Evolutionary conservation across 2,113 vertebrate species (phyloP), one percentile per base, ranked within the genome.

Genomic region (Ariopsis seemanni): DNA sequence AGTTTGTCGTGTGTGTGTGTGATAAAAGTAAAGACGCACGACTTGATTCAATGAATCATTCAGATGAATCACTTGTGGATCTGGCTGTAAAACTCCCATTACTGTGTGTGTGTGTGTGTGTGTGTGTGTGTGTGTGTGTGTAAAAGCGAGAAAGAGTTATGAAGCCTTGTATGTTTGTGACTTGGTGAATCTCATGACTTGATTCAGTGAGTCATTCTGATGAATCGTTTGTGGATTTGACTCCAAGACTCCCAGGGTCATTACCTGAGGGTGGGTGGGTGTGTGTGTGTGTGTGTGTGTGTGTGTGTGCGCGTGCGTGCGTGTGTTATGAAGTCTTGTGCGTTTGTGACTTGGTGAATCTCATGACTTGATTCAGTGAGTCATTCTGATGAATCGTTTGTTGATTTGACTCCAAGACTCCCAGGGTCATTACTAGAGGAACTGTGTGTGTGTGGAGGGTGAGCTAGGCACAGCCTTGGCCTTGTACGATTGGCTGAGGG

Each of bases 401-500:
- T 53, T 55, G 77, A 27, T 27, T 27, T 55, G n/a, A 2, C 77
- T 58, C n/a, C 7, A 57, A 80, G 74, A 53, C 48, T 52, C 48
- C 6, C n/a, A 30, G 27, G 2, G 2, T 80, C 77, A 57, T 80
- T 80, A 79, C 25, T 53, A 34, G 42, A 55, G 75, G n/a, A 78
- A 27, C 5, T 79, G 25, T 55, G 75, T 79, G 77, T 57, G 63
- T 10, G 34, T 67, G 63, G 48, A 50, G 11, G 71, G 90, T 81
- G 78, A 86, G 89, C 93, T 92, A 85, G 79, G 90, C 82, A 69
- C 90, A 90, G 48, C 52, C 53, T 48, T 12, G 90, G 92, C 93
- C 89, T 88, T 89, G 74, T 86, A 63, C 79, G 87, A 93, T 96
- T 96, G 94, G 95, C 90, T 92, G 67, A 90, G 67, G 55, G 86